Evolutionary conservation across 2,113 vertebrate species (phyloP).

Genomic region (Myanophis thanlyinensis): DNA sequence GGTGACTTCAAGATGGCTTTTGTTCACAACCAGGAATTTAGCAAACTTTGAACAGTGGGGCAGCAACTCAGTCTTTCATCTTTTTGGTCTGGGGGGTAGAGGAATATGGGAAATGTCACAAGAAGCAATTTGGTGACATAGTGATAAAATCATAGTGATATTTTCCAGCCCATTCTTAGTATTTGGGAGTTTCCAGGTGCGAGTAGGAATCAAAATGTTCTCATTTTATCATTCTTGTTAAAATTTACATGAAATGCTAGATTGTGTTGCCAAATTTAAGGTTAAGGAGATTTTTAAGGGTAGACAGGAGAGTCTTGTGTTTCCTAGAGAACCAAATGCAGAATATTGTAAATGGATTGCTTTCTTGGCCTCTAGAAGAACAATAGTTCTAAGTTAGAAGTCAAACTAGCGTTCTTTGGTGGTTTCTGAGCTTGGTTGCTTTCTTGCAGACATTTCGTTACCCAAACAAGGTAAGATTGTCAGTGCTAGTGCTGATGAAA

Average conservation of each 20-base stretch:
- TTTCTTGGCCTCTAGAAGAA: neutral
- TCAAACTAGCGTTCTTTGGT: neutral
- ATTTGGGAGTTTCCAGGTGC: neutral
- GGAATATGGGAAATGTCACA: neutral
- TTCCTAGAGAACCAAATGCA: neutral
- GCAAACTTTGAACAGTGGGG: neutral
- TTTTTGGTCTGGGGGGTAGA: neutral
- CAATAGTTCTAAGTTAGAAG: neutral
- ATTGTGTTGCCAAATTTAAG: neutral
- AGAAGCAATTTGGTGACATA: neutral
- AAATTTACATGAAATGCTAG: neutral
- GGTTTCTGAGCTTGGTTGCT: neutral
- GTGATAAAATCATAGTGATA: neutral
- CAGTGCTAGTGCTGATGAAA: neutral
- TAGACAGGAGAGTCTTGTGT: neutral
- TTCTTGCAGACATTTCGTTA: neutral
- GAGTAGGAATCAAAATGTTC: neutral
- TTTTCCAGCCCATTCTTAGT: neutral
- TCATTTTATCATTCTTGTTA: neutral
- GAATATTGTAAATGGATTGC: neutral
- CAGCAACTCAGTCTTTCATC: neutral
- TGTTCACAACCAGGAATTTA: neutral
- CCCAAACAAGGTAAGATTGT: neutral
- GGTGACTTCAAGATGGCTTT: neutral
- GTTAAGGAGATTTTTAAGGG: neutral